phyloP scores from a whole-genome alignment of 2,888 invertebrate genomes.

The Prosopocoilus inquinatus region DNA sequence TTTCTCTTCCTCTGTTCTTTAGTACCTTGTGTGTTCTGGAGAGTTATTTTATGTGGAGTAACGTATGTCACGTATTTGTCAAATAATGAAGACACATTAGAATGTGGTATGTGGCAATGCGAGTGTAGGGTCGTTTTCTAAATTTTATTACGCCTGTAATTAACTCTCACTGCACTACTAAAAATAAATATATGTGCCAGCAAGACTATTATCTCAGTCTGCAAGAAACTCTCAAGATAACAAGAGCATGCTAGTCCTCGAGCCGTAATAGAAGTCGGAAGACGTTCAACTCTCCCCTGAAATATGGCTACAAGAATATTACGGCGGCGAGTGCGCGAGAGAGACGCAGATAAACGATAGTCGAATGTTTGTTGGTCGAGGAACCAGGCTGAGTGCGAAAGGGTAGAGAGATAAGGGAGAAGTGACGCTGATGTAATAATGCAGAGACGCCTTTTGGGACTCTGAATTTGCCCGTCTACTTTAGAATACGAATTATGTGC shows the following conservation, averaged over 20 bases:
- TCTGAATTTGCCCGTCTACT: constrained; percentile 25
- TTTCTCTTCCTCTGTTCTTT: too few relatives aligned
- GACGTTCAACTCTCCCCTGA: not conserved
- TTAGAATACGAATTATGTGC: constrained; percentile 29
- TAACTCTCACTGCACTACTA: not conserved
- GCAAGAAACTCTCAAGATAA: constrained; percentile 1
- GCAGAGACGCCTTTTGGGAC: constrained; percentile 30
- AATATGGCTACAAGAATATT: not conserved
- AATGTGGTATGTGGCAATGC: not conserved
- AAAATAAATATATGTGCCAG: constrained; percentile 1
- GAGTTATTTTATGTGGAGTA: too few relatives aligned
- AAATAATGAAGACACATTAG: too few relatives aligned
- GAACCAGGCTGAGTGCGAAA: constrained; percentile 31
- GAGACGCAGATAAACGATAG: not conserved
- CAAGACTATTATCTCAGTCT: constrained; percentile 3
- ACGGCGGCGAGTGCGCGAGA: not conserved
- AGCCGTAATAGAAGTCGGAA: constrained; percentile 3
- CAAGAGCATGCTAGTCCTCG: constrained; percentile 1
- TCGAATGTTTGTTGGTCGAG: constrained; percentile 4
- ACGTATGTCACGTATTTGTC: too few relatives aligned
- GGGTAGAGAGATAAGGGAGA: constrained; percentile 38
- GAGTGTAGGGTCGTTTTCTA: not conserved
- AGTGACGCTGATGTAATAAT: constrained; percentile 41
- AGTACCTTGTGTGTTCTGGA: too few relatives aligned
- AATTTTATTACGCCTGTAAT: not conserved